Conservation (phyloP, 2,797 vertebrate genomes). For the Ceryle rudis region DNA sequence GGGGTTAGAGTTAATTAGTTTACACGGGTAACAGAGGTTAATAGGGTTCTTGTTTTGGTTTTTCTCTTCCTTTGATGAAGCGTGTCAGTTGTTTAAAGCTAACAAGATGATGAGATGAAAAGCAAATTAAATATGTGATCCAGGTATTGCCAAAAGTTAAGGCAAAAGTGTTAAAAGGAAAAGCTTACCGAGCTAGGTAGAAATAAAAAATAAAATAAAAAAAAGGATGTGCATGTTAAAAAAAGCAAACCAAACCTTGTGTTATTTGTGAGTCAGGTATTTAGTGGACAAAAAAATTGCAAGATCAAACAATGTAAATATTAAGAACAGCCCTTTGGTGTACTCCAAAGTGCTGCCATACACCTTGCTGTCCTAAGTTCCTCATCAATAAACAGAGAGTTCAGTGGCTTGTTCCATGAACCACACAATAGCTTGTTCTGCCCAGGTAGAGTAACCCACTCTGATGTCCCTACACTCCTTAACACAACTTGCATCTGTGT, state of each 20-base stretch:
- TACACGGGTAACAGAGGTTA: conserved; percentile 51
- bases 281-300: background rate
- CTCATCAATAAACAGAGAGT: background rate
- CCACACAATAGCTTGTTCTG: background rate
- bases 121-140: conserved; percentile 56
- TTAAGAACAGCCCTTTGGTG: background rate
- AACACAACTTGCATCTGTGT: background rate
- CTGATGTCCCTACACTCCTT: background rate
- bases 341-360: background rate
- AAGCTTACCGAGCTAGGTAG: background rate
- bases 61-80: conserved; percentile 59
- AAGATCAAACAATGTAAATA: background rate
- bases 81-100: conserved; percentile 65
- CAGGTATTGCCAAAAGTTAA: conserved; percentile 44
- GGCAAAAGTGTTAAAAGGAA: conserved; percentile 20
- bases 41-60: conserved; percentile 69
- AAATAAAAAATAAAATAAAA: background rate
- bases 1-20: conserved; percentile 62
- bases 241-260: background rate
- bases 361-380: background rate
- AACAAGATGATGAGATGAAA: conserved; percentile 71
- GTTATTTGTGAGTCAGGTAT: background rate
- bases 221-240: background rate
- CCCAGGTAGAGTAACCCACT: background rate
- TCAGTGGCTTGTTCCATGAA: background rate